A percentile compares a stretch with the other conserved stretches of the same genome.
Evolutionary conservation across 2,888 invertebrate genomes (phyloP).

Genomic region (Sesia bembeciformis): DNA sequence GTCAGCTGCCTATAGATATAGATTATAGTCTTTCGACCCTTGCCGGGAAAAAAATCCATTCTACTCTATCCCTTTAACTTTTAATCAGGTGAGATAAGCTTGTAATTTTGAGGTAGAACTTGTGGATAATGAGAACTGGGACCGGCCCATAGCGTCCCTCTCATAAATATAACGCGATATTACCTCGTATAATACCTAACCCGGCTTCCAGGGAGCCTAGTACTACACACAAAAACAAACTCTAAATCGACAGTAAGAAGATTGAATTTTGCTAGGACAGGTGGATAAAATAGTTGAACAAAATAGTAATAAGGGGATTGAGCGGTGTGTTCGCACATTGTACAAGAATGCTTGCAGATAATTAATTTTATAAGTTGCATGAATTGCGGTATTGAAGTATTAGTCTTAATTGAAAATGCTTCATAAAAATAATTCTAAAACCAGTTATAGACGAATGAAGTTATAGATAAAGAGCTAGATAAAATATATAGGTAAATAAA

Average conservation of each 20-base stretch:
- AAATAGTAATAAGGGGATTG: conserved; percentile 6
- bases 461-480: no score
- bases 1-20: no score
- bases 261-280: neutral
- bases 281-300: conserved; percentile 5
- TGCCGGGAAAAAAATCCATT: neutral
- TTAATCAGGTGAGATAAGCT: conserved; percentile 28
- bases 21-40: no score
- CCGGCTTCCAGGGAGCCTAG: neutral
- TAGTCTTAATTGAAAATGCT: no score
- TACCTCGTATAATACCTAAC: conserved; percentile 15
- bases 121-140: conserved; percentile 35
- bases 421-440: no score
- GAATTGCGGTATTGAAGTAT: no score
- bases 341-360: conserved; percentile 7
- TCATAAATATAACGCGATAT: conserved; percentile 38
- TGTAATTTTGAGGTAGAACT: conserved; percentile 37
- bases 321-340: conserved; percentile 9
- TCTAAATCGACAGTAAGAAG: neutral
- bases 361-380: conserved; percentile 7
- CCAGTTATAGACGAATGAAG: no score
- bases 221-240: neutral
- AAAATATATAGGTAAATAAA: no score
- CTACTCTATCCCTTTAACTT: neutral
- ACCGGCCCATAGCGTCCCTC: conserved; percentile 25